phyloP scores from a whole-genome alignment of 1,140 invertebrate species.

The Platyscapa corneri region DNA sequence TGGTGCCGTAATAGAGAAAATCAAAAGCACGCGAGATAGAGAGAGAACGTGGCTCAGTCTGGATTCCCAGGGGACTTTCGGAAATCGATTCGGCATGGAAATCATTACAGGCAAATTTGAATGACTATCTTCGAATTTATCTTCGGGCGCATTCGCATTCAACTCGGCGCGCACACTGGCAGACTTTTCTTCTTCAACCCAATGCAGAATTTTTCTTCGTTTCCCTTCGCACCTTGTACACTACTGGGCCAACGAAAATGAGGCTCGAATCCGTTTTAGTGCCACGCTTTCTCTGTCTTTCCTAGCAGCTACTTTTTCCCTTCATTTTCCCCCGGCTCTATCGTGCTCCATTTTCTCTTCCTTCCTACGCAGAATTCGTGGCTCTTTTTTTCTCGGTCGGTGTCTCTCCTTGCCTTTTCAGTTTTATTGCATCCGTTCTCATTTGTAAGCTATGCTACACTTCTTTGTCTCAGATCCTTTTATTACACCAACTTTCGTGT shows the following conservation, averaged over 20 bases:
- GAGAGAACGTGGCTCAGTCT: neutral
- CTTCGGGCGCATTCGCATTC: constrained; percentile 52
- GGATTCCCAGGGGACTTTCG: constrained; percentile 69
- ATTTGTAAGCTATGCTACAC: constrained; percentile 44
- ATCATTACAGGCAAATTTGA: constrained; percentile 74
- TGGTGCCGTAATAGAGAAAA: constrained; percentile 45
- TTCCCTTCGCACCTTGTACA: neutral
- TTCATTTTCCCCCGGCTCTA: neutral
- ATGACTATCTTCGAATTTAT: constrained; percentile 74
- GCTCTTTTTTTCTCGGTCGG: neutral
- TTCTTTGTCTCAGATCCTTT: constrained; percentile 43
- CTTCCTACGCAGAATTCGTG: constrained; percentile 22
- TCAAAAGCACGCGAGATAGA: neutral
- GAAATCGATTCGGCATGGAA: constrained; percentile 74
- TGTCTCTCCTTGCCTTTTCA: constrained; percentile 20
- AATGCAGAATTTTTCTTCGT: neutral
- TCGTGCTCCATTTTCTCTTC: constrained; percentile 32
- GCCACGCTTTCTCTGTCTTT: constrained; percentile 45
- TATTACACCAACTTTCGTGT: constrained; percentile 11
- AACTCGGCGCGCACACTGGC: neutral
- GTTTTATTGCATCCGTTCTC: constrained; percentile 44
- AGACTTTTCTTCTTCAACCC: neutral
- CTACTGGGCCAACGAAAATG: constrained; percentile 28
- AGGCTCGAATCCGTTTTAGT: constrained; percentile 37
- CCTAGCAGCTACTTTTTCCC: constrained; percentile 12